Conservation (phyloP, 2,888 invertebrate species). For the Athalia circularis region DNA sequence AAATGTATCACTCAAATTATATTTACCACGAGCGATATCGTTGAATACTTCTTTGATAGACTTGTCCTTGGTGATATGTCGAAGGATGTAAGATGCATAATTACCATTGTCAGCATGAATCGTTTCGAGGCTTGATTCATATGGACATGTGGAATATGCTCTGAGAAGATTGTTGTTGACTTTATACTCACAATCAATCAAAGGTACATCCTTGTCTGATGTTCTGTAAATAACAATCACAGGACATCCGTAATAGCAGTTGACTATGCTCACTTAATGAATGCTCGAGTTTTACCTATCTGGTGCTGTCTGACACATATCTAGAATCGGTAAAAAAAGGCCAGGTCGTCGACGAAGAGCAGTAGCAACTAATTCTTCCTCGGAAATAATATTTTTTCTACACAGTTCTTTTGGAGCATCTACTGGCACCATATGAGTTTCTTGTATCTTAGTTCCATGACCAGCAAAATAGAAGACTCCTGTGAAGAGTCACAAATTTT, state of each 20-base stretch:
- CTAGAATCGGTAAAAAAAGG: conserved; percentile 67
- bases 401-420: conserved; percentile 65
- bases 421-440: conserved; percentile 68
- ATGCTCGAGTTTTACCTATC: conserved; percentile 58
- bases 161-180: conserved; percentile 64
- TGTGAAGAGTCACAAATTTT: conserved; percentile 50
- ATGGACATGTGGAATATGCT: conserved; percentile 69
- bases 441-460: conserved; percentile 70
- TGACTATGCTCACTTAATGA: background rate
- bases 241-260: background rate
- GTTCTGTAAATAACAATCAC: conserved; percentile 55
- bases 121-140: conserved; percentile 67
- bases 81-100: conserved; percentile 66
- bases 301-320: conserved; percentile 70
- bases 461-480: conserved; percentile 71
- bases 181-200: conserved; percentile 61
- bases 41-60: conserved; percentile 66
- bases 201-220: conserved; percentile 64
- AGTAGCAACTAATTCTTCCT: conserved; percentile 64
- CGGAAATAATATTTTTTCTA: conserved; percentile 65
- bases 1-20: background rate
- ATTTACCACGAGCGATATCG: conserved; percentile 66
- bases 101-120: conserved; percentile 62
- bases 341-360: conserved; percentile 64
- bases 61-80: conserved; percentile 64